phyloP scores from a whole-genome alignment of 2,113 vertebrate species.

The Nesoenas mayeri region DNA sequence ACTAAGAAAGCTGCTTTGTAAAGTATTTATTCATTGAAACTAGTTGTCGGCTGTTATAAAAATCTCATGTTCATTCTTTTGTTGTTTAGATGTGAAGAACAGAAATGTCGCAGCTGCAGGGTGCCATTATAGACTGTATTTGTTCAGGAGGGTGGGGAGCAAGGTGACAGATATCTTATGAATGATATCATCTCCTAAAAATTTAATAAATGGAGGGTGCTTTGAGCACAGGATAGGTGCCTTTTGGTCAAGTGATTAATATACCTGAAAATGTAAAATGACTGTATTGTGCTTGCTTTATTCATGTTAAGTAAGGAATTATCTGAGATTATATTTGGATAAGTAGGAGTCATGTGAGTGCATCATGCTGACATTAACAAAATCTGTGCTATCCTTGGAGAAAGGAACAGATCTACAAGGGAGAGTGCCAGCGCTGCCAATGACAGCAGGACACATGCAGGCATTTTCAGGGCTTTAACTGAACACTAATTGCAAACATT shows the following conservation, averaged over 20 bases:
- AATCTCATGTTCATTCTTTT: not conserved
- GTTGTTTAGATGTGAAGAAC: not conserved
- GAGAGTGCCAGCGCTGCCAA: not conserved
- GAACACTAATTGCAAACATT: not conserved
- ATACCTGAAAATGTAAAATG: not conserved
- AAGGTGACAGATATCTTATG: not conserved
- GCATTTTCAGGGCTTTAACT: not conserved
- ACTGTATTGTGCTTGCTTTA: not conserved
- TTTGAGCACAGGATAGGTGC: not conserved
- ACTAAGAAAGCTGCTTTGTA: not conserved
- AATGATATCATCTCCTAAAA: not conserved
- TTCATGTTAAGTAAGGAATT: not conserved
- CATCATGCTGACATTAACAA: not conserved
- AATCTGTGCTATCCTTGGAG: not conserved
- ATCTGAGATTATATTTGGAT: not conserved
- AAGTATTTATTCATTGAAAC: not conserved
- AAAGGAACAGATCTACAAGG: not conserved
- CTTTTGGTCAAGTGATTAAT: not conserved
- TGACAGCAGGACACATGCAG: not conserved
- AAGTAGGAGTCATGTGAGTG: not conserved
- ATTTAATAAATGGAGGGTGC: not conserved
- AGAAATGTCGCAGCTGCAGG: not conserved
- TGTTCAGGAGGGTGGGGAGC: not conserved
- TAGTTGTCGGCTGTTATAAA: not conserved
- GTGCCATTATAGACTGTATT: not conserved